Evolutionary conservation across 2,888 invertebrate species (phyloP), one percentile per base, ranked within the genome.

Genomic region (Onchidella celtica): DNA sequence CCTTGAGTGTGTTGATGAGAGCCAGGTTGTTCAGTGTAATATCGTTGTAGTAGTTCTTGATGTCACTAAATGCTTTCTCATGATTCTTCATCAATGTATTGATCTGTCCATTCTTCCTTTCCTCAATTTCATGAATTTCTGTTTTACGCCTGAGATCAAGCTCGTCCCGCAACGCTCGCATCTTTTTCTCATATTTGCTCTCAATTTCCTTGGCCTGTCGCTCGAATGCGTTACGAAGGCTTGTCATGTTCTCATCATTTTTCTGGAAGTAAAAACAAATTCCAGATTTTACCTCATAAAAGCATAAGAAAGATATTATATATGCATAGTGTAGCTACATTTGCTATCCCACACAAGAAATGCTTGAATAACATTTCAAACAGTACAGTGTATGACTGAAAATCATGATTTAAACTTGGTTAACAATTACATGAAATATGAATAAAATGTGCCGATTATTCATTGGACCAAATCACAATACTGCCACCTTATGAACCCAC

Each of bases 31-130:
- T 98, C 21, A 97, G 94, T 0, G 97, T 97, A 76, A 98, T 98
- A 89, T 98, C 97, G 90, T 98, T 98, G 91, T 98, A 99, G 94
- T 98, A 98, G 93, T 96, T 97, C 93, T 98, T 98, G 94, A 98
- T 96, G 92, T 98, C 97, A 65, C 95, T 95, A 92, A 97, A 97
- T 0, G 97, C 96, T 87, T 95, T 95, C 85, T 97, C 97, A 90
- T 99, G 98, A 89, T 96, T 95, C 86, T 93, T 92, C 85, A 97
- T 96, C 83, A 98, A 93, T 59, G 96, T 96, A 14, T 96, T 95
- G 3, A 98, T 95, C 91, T 98, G 98, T 74, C 95, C 95, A 93
- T 97, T 97, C 94, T 98, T 98, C 63, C 97, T 95, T 91, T 98
- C 97, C 92, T 98, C 97, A 11, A 97, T 96, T 94, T 98, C 97